These are phyloP conservation scores for Ganaspis brasiliensis DNA, from an alignment of 2,888 invertebrate species.

Conservation along the genomic window DNA sequence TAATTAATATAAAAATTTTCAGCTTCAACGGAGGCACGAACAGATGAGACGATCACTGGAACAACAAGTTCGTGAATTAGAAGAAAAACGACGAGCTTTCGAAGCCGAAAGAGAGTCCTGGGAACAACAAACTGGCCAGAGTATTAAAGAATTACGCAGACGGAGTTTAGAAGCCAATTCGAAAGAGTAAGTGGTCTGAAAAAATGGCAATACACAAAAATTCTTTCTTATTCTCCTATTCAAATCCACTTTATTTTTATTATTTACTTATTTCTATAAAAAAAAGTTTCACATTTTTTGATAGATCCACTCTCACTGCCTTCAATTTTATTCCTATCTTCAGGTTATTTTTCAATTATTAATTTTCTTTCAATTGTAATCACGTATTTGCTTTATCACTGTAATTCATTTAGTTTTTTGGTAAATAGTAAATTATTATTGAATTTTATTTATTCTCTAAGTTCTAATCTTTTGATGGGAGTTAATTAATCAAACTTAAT, in stretches of 20 bases:
- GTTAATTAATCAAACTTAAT: conserved; percentile 8
- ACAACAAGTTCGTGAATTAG: conserved; percentile 94
- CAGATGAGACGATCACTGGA: conserved; percentile 89
- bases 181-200: conserved; percentile 87
- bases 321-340: conserved; percentile 43
- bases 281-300: conserved; percentile 31
- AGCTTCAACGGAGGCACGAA: conserved; percentile 94
- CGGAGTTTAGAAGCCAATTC: conserved; percentile 94
- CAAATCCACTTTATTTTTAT: conserved; percentile 41
- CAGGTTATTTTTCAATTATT: conserved; percentile 44
- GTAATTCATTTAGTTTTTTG: background rate
- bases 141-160: conserved; percentile 93
- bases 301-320: conserved; percentile 33
- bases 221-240: conserved; percentile 45
- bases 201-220: conserved; percentile 34
- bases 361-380: conserved; percentile 39
- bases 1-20: conserved; percentile 40
- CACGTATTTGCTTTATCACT: background rate
- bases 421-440: background rate
- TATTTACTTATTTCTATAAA: conserved; percentile 42
- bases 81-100: conserved; percentile 92
- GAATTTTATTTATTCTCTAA: background rate
- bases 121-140: conserved; percentile 95
- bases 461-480: background rate
- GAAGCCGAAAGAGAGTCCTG: conserved; percentile 92